These are phyloP conservation scores for Mythimna lalbum DNA, from an alignment of 2,888 invertebrate species.

Conservation along the genomic window DNA sequence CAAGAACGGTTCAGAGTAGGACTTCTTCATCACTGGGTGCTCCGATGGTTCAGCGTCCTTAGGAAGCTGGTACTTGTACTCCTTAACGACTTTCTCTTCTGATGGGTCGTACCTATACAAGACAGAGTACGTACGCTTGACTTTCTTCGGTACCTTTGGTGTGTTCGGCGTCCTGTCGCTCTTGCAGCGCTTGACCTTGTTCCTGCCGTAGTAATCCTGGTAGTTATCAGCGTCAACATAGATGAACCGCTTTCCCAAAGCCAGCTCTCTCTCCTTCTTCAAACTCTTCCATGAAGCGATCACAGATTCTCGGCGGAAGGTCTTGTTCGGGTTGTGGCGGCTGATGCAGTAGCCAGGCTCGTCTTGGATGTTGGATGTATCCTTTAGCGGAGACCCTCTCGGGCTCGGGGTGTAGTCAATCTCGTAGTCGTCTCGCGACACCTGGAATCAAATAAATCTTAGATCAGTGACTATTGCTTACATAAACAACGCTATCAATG, in stretches of 20 bases:
- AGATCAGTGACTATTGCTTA: slow-evolving; percentile 46
- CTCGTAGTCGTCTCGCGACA: slow-evolving; percentile 88
- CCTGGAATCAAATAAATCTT: slow-evolving; percentile 80
- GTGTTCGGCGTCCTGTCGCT: slow-evolving; percentile 82
- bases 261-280: slow-evolving; percentile 88
- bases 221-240: slow-evolving; percentile 85
- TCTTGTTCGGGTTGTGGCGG: slow-evolving; percentile 88
- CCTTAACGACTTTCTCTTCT: slow-evolving; percentile 87
- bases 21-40: slow-evolving; percentile 77
- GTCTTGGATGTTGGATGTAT: slow-evolving; percentile 86
- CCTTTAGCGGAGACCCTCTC: slow-evolving; percentile 86
- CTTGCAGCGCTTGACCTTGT: slow-evolving; percentile 86
- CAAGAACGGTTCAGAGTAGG: slow-evolving; percentile 84
- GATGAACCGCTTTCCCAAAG: slow-evolving; percentile 85
- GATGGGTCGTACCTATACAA: slow-evolving; percentile 86
- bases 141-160: slow-evolving; percentile 81
- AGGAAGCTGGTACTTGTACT: slow-evolving; percentile 85
- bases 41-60: slow-evolving; percentile 71
- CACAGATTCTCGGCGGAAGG: slow-evolving; percentile 87
- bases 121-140: slow-evolving; percentile 87
- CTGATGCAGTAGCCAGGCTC: slow-evolving; percentile 85
- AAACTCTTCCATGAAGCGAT: slow-evolving; percentile 89
- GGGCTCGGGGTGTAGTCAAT: slow-evolving; percentile 85
- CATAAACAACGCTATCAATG: slow-evolving; percentile 60
- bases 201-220: slow-evolving; percentile 86